Conservation (phyloP, 37 sponge, comb jelly and placozoan genomes). For the Haliclona indistincta region DNA sequence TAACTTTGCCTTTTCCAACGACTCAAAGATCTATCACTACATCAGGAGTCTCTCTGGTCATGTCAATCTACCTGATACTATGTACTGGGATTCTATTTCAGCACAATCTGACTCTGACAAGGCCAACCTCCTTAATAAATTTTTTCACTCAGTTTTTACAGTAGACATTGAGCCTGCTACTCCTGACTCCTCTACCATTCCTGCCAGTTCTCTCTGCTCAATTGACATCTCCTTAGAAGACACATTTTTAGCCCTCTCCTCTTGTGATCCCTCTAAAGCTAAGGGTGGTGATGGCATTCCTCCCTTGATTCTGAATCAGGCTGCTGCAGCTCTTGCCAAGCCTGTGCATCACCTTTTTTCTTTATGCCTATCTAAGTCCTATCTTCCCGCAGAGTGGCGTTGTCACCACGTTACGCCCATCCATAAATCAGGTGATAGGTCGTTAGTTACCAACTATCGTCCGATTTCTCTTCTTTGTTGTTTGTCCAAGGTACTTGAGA, state of each 20-base stretch:
- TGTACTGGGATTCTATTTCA: background rate
- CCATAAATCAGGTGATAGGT: slow-evolving; percentile 15
- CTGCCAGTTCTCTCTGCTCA: background rate
- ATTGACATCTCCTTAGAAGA: background rate
- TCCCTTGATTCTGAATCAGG: background rate
- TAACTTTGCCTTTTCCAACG: slow-evolving; percentile 9
- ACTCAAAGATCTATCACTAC: slow-evolving; percentile 6
- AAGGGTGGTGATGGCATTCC: background rate
- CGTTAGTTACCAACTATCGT: slow-evolving; percentile 13
- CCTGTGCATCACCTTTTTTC: background rate
- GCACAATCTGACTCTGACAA: background rate
- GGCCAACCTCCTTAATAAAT: slow-evolving; percentile 10
- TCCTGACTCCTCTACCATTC: background rate
- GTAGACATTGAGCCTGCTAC: background rate
- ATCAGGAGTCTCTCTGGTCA: background rate
- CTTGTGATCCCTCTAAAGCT: background rate
- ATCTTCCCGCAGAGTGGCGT: slow-evolving; percentile 21
- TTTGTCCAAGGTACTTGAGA: slow-evolving; percentile 28
- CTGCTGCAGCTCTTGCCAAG: background rate
- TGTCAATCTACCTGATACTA: background rate
- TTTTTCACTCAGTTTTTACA: slow-evolving; percentile 11
- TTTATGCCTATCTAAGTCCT: background rate
- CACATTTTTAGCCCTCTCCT: background rate
- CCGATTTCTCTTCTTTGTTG: slow-evolving; percentile 19
- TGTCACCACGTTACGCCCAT: slow-evolving; percentile 21